Conservation (phyloP, 2,888 invertebrate species). For the Cybosia mesomella region DNA sequence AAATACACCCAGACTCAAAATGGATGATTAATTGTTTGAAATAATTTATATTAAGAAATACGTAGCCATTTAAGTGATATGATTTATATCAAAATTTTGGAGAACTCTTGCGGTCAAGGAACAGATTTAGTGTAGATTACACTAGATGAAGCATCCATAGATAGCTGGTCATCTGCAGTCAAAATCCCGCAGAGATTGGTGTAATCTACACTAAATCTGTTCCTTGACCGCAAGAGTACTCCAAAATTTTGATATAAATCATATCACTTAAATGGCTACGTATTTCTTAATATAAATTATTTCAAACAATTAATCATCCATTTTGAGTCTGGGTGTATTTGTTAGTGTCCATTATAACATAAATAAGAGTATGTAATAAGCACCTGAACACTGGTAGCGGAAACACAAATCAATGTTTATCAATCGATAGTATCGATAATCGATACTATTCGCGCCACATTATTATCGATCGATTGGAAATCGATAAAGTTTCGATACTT, state of each 20-base stretch:
- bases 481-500: conserved; percentile 42
- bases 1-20: conserved; percentile 9
- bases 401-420: conserved; percentile 70
- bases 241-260: background rate
- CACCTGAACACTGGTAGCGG: conserved; percentile 74
- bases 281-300: background rate
- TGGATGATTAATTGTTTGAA: conserved; percentile 10
- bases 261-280: background rate
- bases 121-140: too few species aligned
- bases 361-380: conserved; percentile 53
- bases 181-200: too few species aligned
- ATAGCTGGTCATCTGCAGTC: too few species aligned
- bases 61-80: background rate
- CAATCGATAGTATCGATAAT: conserved; percentile 53
- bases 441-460: too few species aligned
- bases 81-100: background rate
- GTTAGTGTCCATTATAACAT: conserved; percentile 20
- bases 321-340: conserved; percentile 9
- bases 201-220: too few species aligned
- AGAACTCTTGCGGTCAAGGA: too few species aligned
- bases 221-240: too few species aligned
- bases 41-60: background rate
- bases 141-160: too few species aligned
- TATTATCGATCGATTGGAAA: too few species aligned
- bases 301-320: conserved; percentile 10